These are phyloP conservation scores for Sinocyclocheilus anshuiensis DNA, from an alignment of 2,113 vertebrate species.

Conservation along the genomic window DNA sequence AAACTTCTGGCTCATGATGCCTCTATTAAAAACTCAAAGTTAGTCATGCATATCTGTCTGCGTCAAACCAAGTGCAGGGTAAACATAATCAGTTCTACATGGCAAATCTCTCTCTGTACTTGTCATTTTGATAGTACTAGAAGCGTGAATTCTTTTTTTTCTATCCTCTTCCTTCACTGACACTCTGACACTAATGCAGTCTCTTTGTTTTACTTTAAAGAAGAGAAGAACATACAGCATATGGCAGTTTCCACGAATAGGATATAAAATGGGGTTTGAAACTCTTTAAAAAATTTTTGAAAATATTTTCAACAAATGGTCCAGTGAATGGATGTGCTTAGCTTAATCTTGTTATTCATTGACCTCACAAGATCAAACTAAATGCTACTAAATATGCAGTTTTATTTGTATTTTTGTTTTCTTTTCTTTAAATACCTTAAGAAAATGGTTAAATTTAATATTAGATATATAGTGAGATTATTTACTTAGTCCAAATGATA, in stretches of 20 bases:
- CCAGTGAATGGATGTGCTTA: no score
- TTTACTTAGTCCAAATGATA: background rate
- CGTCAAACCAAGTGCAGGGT: background rate
- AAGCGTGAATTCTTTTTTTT: background rate
- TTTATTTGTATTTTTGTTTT: no score
- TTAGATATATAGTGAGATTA: no score
- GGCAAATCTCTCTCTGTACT: no score
- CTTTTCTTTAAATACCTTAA: no score
- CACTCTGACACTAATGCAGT: background rate
- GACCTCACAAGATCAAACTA: no score
- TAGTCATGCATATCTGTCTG: background rate
- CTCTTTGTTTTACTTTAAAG: constrained; percentile 22
- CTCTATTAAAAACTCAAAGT: background rate
- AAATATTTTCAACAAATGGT: no score
- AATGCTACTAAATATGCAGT: no score
- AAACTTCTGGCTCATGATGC: background rate
- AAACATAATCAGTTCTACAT: background rate
- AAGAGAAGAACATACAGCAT: constrained; percentile 8
- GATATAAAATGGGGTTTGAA: background rate
- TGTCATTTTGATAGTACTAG: background rate
- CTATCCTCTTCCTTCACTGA: background rate
- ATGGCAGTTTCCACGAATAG: background rate
- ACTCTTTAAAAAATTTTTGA: no score
- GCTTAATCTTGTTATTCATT: no score
- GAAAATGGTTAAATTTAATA: no score